These are phyloP conservation scores for Ophion costatus DNA, from an alignment of 2,888 invertebrate species.

Conservation along the genomic window DNA sequence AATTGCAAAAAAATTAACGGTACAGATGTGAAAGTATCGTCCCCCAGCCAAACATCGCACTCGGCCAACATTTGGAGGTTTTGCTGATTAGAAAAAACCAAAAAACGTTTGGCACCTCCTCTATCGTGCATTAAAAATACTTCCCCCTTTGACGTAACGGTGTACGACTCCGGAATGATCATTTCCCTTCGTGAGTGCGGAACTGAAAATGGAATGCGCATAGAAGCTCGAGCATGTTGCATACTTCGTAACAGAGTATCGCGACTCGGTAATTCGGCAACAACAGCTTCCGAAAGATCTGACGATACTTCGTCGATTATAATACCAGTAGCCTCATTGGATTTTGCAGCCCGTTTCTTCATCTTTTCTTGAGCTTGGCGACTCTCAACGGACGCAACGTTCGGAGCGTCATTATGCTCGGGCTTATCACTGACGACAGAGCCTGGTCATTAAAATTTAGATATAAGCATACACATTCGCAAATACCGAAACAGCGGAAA, in stretches of 20 bases:
- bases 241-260: slow-evolving; percentile 26
- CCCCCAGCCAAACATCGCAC: slow-evolving; percentile 32
- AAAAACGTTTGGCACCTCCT: slow-evolving; percentile 24
- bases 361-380: slow-evolving; percentile 23
- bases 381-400: slow-evolving; percentile 22
- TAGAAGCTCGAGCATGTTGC: slow-evolving; percentile 18
- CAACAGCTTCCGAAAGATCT: slow-evolving; percentile 26
- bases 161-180: slow-evolving; percentile 35
- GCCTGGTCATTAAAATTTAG: slow-evolving; percentile 12
- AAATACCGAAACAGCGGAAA: slow-evolving; percentile 5
- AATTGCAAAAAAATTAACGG: slow-evolving; percentile 43
- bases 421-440: slow-evolving; percentile 31
- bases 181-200: slow-evolving; percentile 32
- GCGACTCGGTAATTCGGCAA: slow-evolving; percentile 6
- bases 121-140: slow-evolving; percentile 39
- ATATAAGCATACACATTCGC: slow-evolving; percentile 1
- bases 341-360: slow-evolving; percentile 26
- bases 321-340: neutral
- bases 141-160: slow-evolving; percentile 19
- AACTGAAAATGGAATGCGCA: slow-evolving; percentile 13
- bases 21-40: slow-evolving; percentile 44
- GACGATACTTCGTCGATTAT: slow-evolving; percentile 30
- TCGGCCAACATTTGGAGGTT: slow-evolving; percentile 28
- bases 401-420: slow-evolving; percentile 31
- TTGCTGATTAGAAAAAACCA: slow-evolving; percentile 24